Evolutionary conservation across 2,888 invertebrate genomes (phyloP).

Genomic region (Drosophila percnosoma): DNA sequence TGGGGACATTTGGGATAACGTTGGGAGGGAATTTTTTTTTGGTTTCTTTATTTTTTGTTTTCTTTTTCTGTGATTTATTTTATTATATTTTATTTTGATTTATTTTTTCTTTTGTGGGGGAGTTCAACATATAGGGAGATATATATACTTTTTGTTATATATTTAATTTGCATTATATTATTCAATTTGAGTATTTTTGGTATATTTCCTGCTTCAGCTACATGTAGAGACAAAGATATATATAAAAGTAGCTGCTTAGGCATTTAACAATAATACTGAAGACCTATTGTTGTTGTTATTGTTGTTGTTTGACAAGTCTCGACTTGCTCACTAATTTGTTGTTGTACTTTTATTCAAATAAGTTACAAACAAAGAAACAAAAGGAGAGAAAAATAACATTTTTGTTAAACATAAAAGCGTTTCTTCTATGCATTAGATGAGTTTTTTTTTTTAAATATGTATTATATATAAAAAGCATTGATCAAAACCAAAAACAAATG

Average conservation of each 20-base stretch:
- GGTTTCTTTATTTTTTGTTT: slow-evolving; percentile 32
- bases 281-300: slow-evolving; percentile 53
- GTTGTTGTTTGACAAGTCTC: slow-evolving; percentile 48
- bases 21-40: slow-evolving; percentile 51
- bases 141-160: slow-evolving; percentile 53
- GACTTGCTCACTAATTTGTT: slow-evolving; percentile 42
- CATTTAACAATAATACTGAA: slow-evolving; percentile 80
- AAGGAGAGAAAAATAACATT: slow-evolving; percentile 13
- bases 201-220: slow-evolving; percentile 41
- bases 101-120: slow-evolving; percentile 55
- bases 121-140: slow-evolving; percentile 85
- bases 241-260: slow-evolving; percentile 47
- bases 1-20: slow-evolving; percentile 88
- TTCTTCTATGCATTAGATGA: slow-evolving; percentile 33
- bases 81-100: slow-evolving; percentile 26
- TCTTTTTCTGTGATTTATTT: slow-evolving; percentile 38
- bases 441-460: slow-evolving; percentile 19
- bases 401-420: slow-evolving; percentile 30
- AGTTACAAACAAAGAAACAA: slow-evolving; percentile 19
- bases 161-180: slow-evolving; percentile 49
- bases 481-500: slow-evolving; percentile 60
- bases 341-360: slow-evolving; percentile 28
- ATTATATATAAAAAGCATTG: slow-evolving; percentile 67
- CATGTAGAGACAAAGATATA: slow-evolving; percentile 48
- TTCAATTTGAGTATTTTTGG: slow-evolving; percentile 35